A percentile compares a stretch with the other conserved stretches of the same genome.
phyloP scores from a whole-genome alignment of 2,888 invertebrate species.

The Osmoderma eremita region DNA sequence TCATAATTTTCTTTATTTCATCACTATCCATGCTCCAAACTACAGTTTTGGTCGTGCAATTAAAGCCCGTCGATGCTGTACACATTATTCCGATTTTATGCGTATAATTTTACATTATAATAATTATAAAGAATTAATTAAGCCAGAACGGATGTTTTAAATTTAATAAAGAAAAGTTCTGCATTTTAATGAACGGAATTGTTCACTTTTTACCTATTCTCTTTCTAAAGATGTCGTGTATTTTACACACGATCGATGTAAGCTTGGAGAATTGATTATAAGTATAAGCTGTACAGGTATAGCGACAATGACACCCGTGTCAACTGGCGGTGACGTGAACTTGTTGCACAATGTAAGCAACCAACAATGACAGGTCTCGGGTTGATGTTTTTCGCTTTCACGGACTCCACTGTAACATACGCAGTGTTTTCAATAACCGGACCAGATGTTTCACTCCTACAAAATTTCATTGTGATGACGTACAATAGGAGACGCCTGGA shows the following conservation, averaged over 20 bases:
- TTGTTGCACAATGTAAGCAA: slow-evolving; percentile 28
- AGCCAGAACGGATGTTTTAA: no score
- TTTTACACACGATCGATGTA: slow-evolving; percentile 5
- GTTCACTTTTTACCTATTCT: no score
- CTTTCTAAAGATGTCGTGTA: no score
- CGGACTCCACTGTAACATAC: slow-evolving; percentile 13
- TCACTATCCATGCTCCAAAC: no score
- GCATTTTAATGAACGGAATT: no score
- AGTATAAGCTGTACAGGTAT: neutral
- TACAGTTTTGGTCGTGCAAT: no score
- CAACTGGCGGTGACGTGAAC: slow-evolving; percentile 22
- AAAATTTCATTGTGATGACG: slow-evolving; percentile 30
- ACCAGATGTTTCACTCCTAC: slow-evolving; percentile 35
- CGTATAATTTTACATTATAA: no score
- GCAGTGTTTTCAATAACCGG: slow-evolving; percentile 2
- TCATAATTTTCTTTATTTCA: no score
- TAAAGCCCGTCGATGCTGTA: no score
- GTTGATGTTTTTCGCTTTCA: slow-evolving; percentile 21
- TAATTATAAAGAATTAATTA: no score
- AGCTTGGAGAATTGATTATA: slow-evolving; percentile 23
- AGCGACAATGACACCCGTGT: slow-evolving; percentile 12
- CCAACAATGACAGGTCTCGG: slow-evolving; percentile 31
- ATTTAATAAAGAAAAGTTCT: no score
- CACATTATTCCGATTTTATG: no score
- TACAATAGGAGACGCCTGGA: slow-evolving; percentile 23